These are phyloP conservation scores for Trissolcus brochymenae DNA, from an alignment of 2,888 invertebrate genomes.

Conservation along the genomic window DNA sequence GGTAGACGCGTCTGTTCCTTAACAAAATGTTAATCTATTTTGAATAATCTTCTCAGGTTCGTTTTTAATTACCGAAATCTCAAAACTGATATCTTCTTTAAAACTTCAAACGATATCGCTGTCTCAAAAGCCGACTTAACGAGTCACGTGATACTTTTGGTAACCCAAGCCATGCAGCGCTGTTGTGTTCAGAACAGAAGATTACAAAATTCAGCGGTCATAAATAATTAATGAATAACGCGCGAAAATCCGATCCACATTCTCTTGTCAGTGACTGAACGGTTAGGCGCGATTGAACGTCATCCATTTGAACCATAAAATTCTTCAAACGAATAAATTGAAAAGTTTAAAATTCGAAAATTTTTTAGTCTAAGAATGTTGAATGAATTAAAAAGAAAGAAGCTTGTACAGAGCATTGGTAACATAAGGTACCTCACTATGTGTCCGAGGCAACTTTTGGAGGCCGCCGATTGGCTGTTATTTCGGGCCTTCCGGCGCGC, in stretches of 20 bases:
- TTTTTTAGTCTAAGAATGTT: conserved; percentile 1
- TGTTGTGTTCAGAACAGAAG: conserved; percentile 36
- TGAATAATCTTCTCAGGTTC: conserved; percentile 4
- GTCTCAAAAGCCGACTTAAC: conserved; percentile 32
- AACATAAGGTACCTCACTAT: conserved; percentile 43
- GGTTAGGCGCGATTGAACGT: no score
- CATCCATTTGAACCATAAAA: neutral
- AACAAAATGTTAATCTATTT: neutral
- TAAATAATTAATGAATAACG: conserved; percentile 36
- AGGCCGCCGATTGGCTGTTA: conserved; percentile 54
- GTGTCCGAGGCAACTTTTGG: conserved; percentile 12
- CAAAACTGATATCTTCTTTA: conserved; percentile 31
- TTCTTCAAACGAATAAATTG: neutral
- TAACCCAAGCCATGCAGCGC: conserved; percentile 21
- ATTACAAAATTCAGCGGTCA: conserved; percentile 28
- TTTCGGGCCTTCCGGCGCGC: conserved; percentile 60
- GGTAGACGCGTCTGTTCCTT: no score
- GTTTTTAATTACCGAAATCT: conserved; percentile 23
- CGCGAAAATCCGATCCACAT: neutral
- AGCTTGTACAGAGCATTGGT: conserved; percentile 17
- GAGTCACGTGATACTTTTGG: conserved; percentile 40
- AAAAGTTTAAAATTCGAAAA: neutral
- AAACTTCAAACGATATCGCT: conserved; percentile 32
- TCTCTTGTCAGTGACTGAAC: no score
- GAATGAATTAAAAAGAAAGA: conserved; percentile 24